Evolutionary conservation across 2,888 invertebrate species (phyloP).

Genomic region (Archips xylosteana): DNA sequence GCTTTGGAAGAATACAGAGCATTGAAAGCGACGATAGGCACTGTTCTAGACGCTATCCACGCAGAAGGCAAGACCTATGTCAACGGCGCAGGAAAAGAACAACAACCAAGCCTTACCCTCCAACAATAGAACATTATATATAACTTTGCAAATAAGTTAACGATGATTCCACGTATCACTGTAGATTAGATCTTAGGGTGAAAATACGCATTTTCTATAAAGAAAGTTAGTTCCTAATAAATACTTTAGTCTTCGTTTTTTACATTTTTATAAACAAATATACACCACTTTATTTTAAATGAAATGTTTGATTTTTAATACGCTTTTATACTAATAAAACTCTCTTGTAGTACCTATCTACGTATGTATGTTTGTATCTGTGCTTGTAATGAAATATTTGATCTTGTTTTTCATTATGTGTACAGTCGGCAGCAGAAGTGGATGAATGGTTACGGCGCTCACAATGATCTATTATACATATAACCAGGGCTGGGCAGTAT

Average conservation of each 20-base stretch:
- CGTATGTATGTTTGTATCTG: too few species aligned
- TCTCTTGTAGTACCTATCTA: too few species aligned
- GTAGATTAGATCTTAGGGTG: background rate
- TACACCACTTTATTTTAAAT: too few species aligned
- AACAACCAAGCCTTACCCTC: constrained; percentile 39
- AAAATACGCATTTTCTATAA: constrained; percentile 9
- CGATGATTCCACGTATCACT: constrained; percentile 12
- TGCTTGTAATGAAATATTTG: too few species aligned
- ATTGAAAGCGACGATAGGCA: constrained; percentile 81
- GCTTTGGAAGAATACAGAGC: constrained; percentile 88
- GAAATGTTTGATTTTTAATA: too few species aligned
- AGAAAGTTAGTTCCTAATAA: background rate
- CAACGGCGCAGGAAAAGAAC: constrained; percentile 50
- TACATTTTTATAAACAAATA: too few species aligned
- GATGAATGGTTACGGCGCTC: too few species aligned
- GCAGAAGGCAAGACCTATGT: constrained; percentile 68
- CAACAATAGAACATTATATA: background rate
- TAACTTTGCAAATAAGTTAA: background rate
- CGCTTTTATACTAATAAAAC: background rate
- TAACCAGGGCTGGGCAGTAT: too few species aligned
- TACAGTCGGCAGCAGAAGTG: too few species aligned
- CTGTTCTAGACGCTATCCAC: constrained; percentile 65
- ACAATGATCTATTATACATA: too few species aligned
- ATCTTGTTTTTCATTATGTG: too few species aligned
- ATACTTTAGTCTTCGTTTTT: background rate